These are phyloP conservation scores for Scaptomyza graminum DNA, from an alignment of 1,140 invertebrate genomes.

Conservation along the genomic window DNA sequence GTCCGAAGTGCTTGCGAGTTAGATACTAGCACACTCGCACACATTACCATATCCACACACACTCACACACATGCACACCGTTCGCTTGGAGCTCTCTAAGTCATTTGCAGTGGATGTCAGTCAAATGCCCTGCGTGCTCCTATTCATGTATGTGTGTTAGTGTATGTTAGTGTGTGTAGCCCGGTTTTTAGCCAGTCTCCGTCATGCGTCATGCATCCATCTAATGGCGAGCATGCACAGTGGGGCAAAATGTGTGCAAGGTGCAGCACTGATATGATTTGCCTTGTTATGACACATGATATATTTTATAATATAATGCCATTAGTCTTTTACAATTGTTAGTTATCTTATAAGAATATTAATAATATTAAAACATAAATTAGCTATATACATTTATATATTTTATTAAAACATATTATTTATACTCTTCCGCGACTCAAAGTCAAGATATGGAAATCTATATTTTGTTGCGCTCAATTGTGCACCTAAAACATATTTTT, in stretches of 20 bases:
- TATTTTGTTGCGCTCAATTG: too few relatives aligned
- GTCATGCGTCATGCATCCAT: slow-evolving; percentile 73
- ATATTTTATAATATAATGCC: too few relatives aligned
- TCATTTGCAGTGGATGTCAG: slow-evolving; percentile 47
- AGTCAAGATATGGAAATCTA: too few relatives aligned
- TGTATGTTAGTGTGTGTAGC: slow-evolving; percentile 50
- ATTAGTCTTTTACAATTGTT: too few relatives aligned
- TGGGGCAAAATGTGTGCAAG: slow-evolving; percentile 17
- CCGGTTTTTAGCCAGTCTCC: slow-evolving; percentile 53
- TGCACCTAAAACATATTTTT: too few relatives aligned
- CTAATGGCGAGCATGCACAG: slow-evolving; percentile 61
- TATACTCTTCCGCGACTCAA: too few relatives aligned
- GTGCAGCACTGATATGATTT: background rate
- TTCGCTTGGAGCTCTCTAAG: slow-evolving; percentile 19
- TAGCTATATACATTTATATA: too few relatives aligned
- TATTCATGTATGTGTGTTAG: slow-evolving; percentile 38
- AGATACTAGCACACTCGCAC: slow-evolving; percentile 55
- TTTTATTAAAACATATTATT: too few relatives aligned
- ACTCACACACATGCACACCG: slow-evolving; percentile 12
- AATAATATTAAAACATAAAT: too few relatives aligned
- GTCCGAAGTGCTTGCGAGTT: slow-evolving; percentile 66
- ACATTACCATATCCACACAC: slow-evolving; percentile 59
- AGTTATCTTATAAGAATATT: too few relatives aligned
- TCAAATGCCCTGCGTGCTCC: slow-evolving; percentile 41
- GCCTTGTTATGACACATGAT: background rate